These are phyloP conservation scores for Brenthis hecate DNA, from an alignment of 2,888 invertebrate species.

Conservation along the genomic window DNA sequence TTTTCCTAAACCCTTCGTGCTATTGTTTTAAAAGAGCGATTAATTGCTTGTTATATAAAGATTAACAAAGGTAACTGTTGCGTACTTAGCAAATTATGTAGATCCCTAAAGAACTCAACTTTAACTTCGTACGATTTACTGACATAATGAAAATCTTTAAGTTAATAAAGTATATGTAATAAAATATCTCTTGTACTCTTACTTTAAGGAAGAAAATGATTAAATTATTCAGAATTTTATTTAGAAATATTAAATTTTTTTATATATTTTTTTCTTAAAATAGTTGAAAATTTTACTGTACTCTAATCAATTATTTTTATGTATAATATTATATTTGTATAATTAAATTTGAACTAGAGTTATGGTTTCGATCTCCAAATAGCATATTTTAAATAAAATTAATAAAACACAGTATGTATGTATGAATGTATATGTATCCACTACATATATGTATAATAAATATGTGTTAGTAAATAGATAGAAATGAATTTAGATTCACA, in stretches of 20 bases:
- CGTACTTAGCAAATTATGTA: conserved; percentile 27
- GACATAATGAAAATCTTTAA: not conserved
- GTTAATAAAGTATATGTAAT: not conserved
- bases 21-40: conserved; percentile 34
- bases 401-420: no score
- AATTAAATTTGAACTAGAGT: no score
- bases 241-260: no score
- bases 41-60: conserved; percentile 36
- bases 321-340: no score
- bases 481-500: not conserved
- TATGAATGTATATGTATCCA: no score
- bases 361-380: no score
- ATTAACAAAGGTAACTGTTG: conserved; percentile 34
- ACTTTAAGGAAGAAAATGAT: not conserved
- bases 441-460: no score
- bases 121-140: conserved; percentile 18
- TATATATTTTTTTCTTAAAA: no score
- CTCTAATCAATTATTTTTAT: no score
- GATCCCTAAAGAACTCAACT: conserved; percentile 16
- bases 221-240: no score
- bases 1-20: conserved; percentile 33
- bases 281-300: no score
- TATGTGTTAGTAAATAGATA: not conserved
- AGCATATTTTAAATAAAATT: no score
- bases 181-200: not conserved